Base-by-base conservation (phyloP, 2,888 invertebrate species). In the Chrysolina oricalcia region DNA sequence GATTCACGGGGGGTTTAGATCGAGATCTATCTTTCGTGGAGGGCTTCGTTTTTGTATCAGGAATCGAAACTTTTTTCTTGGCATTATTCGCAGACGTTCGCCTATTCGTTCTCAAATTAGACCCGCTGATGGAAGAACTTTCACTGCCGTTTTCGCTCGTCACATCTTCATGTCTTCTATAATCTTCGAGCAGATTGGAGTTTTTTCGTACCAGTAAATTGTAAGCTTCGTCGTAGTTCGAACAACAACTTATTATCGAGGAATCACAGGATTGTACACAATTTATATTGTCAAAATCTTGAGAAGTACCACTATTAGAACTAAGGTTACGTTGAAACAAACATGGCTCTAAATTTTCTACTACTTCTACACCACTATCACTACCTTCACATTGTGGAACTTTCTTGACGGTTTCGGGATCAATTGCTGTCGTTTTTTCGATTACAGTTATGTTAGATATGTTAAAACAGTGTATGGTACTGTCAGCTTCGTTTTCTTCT, bases 341-440 rank as follows among this genome's bases (percentile, higher is more conserved):
- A 67, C 89, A 90, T 17, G 23, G 27, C 48, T 85, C 83, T 65
- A 66, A 86, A 82, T 78, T 89, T 65, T 90, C 90, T 73, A 90
- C 87, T 2, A 94, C 93, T 84, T 95, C 95, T 17, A 95, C 94
- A 6, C 95, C 96, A 84, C 95, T 95, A 85, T 95, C 95, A 86
- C 94, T 95, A 74, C 95, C 95, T 77, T 94, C 94, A 77, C 91
- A 88, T 15, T 86, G 86, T 23, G 73, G 71, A 40, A 69, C 75
- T 41, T 80, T 81, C 70, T 84, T 83, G 41, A 46, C 13, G 53
- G 13, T 35, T 17, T 67, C 50, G 5, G 43, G 23, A 3, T 46
- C 19, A 50, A 13, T 15, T 41, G 5, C 9, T 35, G 40, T 21
- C 6, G 72, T 71, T 10, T 77, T 76, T 73, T 88, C 87, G 62